Conservation (phyloP, 2,113 vertebrate species). For the Neogobius melanostomus region DNA sequence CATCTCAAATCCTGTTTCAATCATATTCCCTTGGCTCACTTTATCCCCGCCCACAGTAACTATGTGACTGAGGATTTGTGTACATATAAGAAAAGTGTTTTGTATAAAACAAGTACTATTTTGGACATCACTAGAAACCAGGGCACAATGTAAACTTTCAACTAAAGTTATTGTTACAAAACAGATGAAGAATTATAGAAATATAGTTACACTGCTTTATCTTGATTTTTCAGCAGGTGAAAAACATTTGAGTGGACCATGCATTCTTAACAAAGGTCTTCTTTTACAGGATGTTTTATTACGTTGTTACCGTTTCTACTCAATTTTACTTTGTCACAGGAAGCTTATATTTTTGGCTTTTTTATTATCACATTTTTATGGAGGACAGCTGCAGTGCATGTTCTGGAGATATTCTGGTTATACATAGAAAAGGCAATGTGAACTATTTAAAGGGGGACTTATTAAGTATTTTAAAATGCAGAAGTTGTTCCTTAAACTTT, state of each 20-base stretch:
- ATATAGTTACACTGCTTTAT: conserved; percentile 71
- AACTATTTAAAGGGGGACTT: conserved; percentile 51
- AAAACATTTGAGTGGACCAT: conserved; percentile 67
- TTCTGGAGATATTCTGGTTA: conserved; percentile 88
- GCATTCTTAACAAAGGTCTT: conserved; percentile 59
- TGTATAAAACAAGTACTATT: conserved; percentile 99
- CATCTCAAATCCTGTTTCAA: conserved; percentile 55
- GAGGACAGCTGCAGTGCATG: conserved; percentile 88
- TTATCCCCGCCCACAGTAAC: conserved; percentile 55
- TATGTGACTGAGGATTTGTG: conserved; percentile 80
- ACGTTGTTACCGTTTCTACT: conserved; percentile 46
- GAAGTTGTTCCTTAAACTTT: conserved; percentile 76
- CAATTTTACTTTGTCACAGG: conserved; percentile 40
- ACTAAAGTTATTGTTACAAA: conserved; percentile 78
- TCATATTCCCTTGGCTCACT: conserved; percentile 49
- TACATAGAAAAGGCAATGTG: conserved; percentile 69
- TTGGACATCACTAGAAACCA: conserved; percentile 93
- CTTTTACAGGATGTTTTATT: conserved; percentile 60
- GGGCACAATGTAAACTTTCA: conserved; percentile 89
- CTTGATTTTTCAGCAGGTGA: conserved; percentile 68
- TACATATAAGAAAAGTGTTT: conserved; percentile 96
- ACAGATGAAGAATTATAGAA: conserved; percentile 68
- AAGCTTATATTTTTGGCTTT: conserved; percentile 40
- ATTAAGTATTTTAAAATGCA: conserved; percentile 66
- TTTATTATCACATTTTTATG: conserved; percentile 41